Evolutionary conservation across 2,797 vertebrate genomes (phyloP).

Genomic region (Pteropus rufus): DNA sequence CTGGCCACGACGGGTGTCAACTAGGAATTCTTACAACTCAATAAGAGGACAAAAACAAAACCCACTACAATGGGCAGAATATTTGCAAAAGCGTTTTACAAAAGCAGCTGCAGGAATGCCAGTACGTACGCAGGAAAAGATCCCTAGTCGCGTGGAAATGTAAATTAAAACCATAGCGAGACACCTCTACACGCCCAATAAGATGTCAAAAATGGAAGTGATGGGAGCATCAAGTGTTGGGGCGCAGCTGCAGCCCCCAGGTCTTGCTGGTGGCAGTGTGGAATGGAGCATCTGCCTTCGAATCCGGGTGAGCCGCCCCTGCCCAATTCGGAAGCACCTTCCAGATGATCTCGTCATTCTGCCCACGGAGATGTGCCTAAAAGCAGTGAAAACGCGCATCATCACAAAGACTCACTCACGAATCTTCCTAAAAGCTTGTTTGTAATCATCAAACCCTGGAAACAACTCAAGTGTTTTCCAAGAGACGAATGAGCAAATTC

Average conservation of each 20-base stretch:
- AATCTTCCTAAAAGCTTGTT: neutral
- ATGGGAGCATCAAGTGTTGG: rapidly evolving
- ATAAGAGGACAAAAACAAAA: neutral
- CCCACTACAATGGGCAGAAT: neutral
- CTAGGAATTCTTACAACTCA: neutral
- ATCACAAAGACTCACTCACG: neutral
- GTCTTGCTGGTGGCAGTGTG: neutral
- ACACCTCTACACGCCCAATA: rapidly evolving
- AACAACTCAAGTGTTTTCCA: neutral
- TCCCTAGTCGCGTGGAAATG: neutral
- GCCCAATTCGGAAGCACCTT: rapidly evolving
- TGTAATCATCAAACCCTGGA: neutral
- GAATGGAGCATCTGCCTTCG: neutral
- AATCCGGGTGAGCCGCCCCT: neutral
- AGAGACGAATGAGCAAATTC: neutral
- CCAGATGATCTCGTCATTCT: neutral
- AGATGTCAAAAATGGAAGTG: rapidly evolving
- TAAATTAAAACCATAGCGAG: neutral
- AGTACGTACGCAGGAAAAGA: neutral
- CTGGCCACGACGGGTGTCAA: rapidly evolving
- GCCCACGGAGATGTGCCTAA: rapidly evolving
- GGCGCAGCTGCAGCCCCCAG: neutral
- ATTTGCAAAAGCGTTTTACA: neutral
- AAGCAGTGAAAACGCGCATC: rapidly evolving
- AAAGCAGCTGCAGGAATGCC: neutral